phyloP scores from a whole-genome alignment of 2,113 vertebrate species.

The Silurus meridionalis region DNA sequence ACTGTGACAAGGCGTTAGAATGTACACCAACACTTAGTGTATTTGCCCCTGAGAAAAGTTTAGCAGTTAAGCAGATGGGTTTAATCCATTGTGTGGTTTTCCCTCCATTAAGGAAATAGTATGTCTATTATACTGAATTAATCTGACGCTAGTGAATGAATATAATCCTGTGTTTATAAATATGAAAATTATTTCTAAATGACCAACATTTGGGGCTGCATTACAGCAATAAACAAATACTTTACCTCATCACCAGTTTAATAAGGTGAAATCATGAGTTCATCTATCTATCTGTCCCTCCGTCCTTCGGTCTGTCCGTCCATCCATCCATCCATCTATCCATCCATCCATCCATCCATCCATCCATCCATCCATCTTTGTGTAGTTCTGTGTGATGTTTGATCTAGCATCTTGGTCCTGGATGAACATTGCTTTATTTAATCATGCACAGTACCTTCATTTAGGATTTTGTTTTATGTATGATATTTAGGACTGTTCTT shows the following conservation, averaged over 20 bases:
- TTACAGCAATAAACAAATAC: not conserved
- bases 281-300: not conserved
- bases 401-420: too few species aligned
- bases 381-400: too few species aligned
- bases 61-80: constrained; percentile 72
- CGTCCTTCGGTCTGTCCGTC: not conserved
- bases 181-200: not conserved
- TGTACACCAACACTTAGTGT: constrained; percentile 68
- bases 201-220: not conserved
- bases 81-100: constrained; percentile 48
- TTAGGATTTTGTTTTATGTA: too few species aligned
- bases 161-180: not conserved
- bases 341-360: too few species aligned
- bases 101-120: not conserved
- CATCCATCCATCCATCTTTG: too few species aligned
- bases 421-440: too few species aligned
- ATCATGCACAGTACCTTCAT: too few species aligned
- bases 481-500: not conserved
- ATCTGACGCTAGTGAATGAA: not conserved
- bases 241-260: not conserved
- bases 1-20: constrained; percentile 75
- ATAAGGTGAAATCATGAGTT: too few species aligned
- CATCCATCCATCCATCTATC: too few species aligned
- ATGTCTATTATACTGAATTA: not conserved
- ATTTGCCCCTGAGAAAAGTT: constrained; percentile 73